Evolutionary conservation across 2,797 vertebrate genomes (phyloP).

Genomic region (Anguilla marmorata): DNA sequence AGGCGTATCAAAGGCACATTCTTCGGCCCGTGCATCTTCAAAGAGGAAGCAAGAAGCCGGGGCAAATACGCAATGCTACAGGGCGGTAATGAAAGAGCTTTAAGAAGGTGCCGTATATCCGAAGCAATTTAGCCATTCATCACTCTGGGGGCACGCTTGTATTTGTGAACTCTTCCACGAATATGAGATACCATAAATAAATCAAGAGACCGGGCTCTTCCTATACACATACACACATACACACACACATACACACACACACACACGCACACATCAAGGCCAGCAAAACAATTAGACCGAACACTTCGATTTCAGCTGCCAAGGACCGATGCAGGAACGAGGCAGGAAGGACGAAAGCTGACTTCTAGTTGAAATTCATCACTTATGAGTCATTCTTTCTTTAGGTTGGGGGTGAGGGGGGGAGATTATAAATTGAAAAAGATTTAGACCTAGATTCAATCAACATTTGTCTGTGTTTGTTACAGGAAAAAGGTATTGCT

Average conservation of each 20-base stretch:
- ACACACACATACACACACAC: too few relatives aligned
- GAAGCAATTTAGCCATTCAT: conserved; percentile 1
- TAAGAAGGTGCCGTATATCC: not conserved
- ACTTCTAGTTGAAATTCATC: not conserved
- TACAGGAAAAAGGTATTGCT: not conserved
- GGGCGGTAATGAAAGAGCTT: conserved; percentile 9
- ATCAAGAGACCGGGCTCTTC: conserved; percentile 9
- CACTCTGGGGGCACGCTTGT: not conserved
- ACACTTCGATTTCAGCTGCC: conserved; percentile 3
- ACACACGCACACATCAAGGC: not conserved
- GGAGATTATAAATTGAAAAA: not conserved
- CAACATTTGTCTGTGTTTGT: not conserved
- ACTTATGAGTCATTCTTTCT: not conserved
- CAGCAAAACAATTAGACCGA: conserved; percentile 24
- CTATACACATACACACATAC: not conserved
- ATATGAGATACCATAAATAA: conserved; percentile 22
- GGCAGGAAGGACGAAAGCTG: not conserved
- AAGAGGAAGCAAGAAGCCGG: conserved; percentile 3
- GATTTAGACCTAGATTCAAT: not conserved
- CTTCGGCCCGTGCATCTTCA: conserved; percentile 18
- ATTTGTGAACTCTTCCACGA: conserved; percentile 14
- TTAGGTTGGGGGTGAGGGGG: not conserved
- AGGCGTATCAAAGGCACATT: conserved; percentile 18
- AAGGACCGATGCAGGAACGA: not conserved
- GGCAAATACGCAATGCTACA: not conserved